Base-by-base conservation (phyloP, 2,888 invertebrate genomes). In the Timandra comae region DNA sequence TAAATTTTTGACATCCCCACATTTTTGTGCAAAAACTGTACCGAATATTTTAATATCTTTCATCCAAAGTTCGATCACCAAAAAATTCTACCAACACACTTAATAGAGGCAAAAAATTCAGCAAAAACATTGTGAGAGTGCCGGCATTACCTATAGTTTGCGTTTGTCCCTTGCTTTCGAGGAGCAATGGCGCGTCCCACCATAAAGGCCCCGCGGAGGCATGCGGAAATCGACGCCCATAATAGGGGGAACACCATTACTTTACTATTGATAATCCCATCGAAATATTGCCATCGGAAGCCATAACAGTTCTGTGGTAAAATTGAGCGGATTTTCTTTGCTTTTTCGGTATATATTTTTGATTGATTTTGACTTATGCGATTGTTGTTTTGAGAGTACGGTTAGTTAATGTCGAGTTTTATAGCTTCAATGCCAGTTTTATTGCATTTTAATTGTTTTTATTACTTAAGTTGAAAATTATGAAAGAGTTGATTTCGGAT, bases 241-340 rank as follows among this genome's bases (percentile, higher is more conserved):
- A 85, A 85, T 84, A 16, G 81, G 84, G 62, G 75, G 76, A 72
- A 73, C 77, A 69, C 84, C 82, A 84, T 85, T 85, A 85, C 79
- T 73, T 65, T 60, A 62, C 77, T 80, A 85, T 84, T 84, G 84
- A 85, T 84, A 84, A 81, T 84, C 79, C 80, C 67, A 50, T 63
- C 68, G 74, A 81, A 77, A 77, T 79, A 81, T 81, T 56, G 81
- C 70, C 43, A 57, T 53, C 81, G 84, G 84, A 85, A 85, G 75
- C 66, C 76, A 84, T 84, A 84, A 85, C 84, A 81, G 82, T 85
- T 82, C 75, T 81, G 84, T 70, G 84, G 84, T 69, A 77, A 76
- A 82, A 82, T 82, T 75, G 81, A 75, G 71, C 79, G 81, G 63
- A 68, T 71, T 74, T 58, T 53, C 56, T 37, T 48, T 46, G 50